Percentiles rank a stretch among this genome's conserved stretches.
Evolutionary conservation across 1,140 invertebrate species (phyloP).

Genomic region (Mercenaria mercenaria): DNA sequence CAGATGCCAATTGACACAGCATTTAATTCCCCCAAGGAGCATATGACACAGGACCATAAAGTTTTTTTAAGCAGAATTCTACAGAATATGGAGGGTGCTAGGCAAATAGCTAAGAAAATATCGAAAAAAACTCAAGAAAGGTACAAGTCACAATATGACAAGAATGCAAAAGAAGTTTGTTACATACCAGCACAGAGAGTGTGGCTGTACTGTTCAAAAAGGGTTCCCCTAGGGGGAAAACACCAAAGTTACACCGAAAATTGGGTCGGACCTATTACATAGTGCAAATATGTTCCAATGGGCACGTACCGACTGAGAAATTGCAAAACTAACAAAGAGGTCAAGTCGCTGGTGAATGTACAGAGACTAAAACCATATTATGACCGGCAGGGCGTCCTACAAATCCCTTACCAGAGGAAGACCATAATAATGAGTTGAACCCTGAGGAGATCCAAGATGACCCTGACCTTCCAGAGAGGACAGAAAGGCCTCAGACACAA

Average conservation of each 20-base stretch:
- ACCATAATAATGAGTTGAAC: background rate
- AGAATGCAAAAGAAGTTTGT: slow-evolving; percentile 22
- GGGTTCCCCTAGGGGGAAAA: slow-evolving; percentile 27
- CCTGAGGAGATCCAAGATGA: too few species aligned
- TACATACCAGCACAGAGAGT: slow-evolving; percentile 64
- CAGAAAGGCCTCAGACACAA: too few species aligned
- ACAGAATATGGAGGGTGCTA: slow-evolving; percentile 33
- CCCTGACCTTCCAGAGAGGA: too few species aligned
- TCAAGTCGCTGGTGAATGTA: slow-evolving; percentile 58
- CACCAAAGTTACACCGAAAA: slow-evolving; percentile 46
- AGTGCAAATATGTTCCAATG: background rate
- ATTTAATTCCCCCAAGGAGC: slow-evolving; percentile 3
- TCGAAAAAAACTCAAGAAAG: slow-evolving; percentile 44
- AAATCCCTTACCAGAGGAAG: too few species aligned
- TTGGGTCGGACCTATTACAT: slow-evolving; percentile 66
- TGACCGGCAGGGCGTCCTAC: too few species aligned
- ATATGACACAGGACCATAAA: background rate
- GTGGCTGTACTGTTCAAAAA: background rate
- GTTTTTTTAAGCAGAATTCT: background rate
- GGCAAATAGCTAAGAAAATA: slow-evolving; percentile 52
- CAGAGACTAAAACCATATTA: slow-evolving; percentile 49
- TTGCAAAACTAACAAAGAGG: slow-evolving; percentile 16
- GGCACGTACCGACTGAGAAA: slow-evolving; percentile 44
- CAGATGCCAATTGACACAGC: slow-evolving; percentile 47
- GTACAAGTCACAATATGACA: slow-evolving; percentile 58